A percentile compares a stretch with the other conserved stretches of the same genome.
Conservation (phyloP, 1,140 invertebrate genomes). For the Macrocentrus cingulum region DNA sequence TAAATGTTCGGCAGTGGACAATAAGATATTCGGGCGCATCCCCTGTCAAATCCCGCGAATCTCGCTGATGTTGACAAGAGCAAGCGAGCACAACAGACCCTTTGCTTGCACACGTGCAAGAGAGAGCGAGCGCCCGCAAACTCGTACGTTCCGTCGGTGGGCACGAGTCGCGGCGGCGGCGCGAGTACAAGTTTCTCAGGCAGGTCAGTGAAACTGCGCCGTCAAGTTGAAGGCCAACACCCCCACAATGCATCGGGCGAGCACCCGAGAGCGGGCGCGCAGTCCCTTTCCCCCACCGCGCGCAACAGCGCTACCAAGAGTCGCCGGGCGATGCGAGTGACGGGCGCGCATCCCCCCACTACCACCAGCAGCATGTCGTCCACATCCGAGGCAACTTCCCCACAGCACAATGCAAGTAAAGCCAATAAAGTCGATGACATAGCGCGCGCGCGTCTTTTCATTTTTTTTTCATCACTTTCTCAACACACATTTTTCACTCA, state of each 20-base stretch:
- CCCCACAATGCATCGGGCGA: slow-evolving; percentile 59
- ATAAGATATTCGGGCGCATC: no score
- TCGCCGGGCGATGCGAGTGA: background rate
- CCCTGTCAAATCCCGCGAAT: no score
- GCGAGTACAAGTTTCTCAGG: slow-evolving; percentile 56
- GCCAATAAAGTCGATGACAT: slow-evolving; percentile 40
- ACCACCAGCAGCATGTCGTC: background rate
- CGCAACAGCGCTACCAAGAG: slow-evolving; percentile 25
- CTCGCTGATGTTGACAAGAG: no score
- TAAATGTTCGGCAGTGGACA: no score
- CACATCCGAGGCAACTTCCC: slow-evolving; percentile 44
- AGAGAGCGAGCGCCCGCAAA: no score
- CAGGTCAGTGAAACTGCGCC: slow-evolving; percentile 61
- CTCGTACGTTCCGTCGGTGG: slow-evolving; percentile 9
- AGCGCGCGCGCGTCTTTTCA: slow-evolving; percentile 12
- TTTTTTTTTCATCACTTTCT: background rate
- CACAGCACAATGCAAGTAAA: no score
- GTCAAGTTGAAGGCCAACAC: slow-evolving; percentile 62
- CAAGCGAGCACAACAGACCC: no score
- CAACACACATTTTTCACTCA: background rate
- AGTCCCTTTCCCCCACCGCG: slow-evolving; percentile 3
- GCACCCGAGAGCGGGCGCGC: slow-evolving; percentile 15
- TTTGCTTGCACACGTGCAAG: no score
- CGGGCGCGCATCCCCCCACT: slow-evolving; percentile 8
- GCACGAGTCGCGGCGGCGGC: slow-evolving; percentile 38